Base-by-base conservation (phyloP, 2,113 vertebrate species). In the Bambusicola thoracicus region DNA sequence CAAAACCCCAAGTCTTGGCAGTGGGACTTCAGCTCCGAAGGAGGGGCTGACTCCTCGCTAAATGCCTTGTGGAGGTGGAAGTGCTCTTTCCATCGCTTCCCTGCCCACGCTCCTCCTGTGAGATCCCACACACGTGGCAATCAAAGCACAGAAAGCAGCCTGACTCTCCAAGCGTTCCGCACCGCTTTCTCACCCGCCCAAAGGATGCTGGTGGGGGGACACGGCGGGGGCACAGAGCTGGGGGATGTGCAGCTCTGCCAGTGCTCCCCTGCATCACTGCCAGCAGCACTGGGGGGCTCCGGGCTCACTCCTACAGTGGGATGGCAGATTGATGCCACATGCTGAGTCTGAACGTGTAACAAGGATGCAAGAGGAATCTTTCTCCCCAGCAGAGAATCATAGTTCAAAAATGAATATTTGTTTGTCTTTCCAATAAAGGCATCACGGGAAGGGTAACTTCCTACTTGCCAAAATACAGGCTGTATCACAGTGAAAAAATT, bases 21-120 rank as follows among this genome's bases (percentile, higher is more conserved):
- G 76, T 3, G 2, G 79, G 32, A 53, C 88, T 25, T 69, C 8
- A 4, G 61, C 74, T 32, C 4, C 4, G 2, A 43, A 56, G 74
- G 68, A 44, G 61, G 86, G 65, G 5, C 69, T 41, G 81, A 46
- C 89, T 61, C 48, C 83, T 85, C 0, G 0, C 16, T 53, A 87
- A 93, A 87, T 62, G 94, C 91, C 75, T 88, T 7, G 91, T 6
- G 94, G 92, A 79, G 95, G 92, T 91, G 84, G 91, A 27, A 87
- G 7, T 19, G 74, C 95, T 92, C 74, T 74, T 93, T 62, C 74
- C 94, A 21, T 40, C 4, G 40, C 89, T 40, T 13, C 32, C 17
- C 87, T 76, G 81, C 95, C 94, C 89, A 94, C 92, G 19, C 40
- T 89, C 92, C 92, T 94, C 94, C 89, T 92, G 94, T 92, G 92